Base-by-base conservation (phyloP, 2,113 vertebrate species). In the Lutjanus erythropterus region DNA sequence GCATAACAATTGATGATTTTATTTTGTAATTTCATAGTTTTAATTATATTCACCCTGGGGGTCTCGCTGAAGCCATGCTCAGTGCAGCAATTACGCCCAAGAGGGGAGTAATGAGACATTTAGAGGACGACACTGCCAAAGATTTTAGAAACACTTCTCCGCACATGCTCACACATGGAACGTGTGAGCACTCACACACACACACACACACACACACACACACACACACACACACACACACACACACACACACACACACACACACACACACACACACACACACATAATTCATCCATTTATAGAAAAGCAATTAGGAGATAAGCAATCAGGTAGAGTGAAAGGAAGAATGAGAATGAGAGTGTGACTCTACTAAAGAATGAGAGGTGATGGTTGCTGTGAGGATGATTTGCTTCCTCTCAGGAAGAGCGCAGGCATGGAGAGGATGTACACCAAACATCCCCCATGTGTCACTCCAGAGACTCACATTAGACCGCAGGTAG, bases 281-380 rank as follows among this genome's bases (percentile, higher is more conserved):
- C 59, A 27, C 75, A 75, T 67, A 50, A 77, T 80, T 65, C 47
- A 86, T 81, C 86, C 75, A 69, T 76, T 89, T 87, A 84, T 81
- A 84, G 85, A 76, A 86, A 86, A 77, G 71, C 76, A 91, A 93
- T 91, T 87, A 93, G 72, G 62, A 91, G 86, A 87, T 87, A 92
- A 86, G 86, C 87, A 87, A 88, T 86, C 80, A 89, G 78, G 61
- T 81, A 70, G 74, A 60, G 55, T 6, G 73, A 74, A 55, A 50
- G 69, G 18, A 42, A 31, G 9, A 42, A 27, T 27, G 10, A 35
- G 70, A 71, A 25, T 71, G 62, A 89, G 65, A 56, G 80, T 64
- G 50, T 61, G 37, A 58, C 27, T 52, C 15, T 59, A 59, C 50
- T 37, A 61, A 80, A 62, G 78, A 72, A 70, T 73, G 62, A 71